Conservation (phyloP, 2,888 invertebrate species). For the Ariolimax columbianus region DNA sequence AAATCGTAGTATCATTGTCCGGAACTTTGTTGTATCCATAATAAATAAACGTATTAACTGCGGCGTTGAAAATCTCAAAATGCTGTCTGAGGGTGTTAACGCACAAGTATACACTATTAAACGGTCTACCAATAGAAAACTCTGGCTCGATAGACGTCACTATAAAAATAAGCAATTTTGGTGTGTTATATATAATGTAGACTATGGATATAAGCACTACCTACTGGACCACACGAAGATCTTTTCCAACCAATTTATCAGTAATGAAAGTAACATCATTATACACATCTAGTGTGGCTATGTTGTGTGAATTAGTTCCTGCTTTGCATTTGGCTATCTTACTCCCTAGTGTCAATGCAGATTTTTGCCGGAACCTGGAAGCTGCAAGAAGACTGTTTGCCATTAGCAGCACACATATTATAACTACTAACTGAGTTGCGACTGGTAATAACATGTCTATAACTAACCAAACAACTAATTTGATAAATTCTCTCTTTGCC, state of each 20-base stretch:
- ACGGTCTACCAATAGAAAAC: not conserved
- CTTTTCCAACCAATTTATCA: constrained; percentile 23
- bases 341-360: not conserved
- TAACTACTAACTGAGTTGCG: not conserved
- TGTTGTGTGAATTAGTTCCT: not conserved
- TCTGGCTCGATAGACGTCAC: not conserved
- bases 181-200: constrained; percentile 29
- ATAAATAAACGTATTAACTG: constrained; percentile 3
- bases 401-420: constrained; percentile 16
- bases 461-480: not conserved
- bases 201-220: constrained; percentile 13
- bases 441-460: not conserved
- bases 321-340: not conserved
- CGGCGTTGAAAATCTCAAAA: constrained; percentile 2
- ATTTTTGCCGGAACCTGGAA: constrained; percentile 8
- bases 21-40: constrained; percentile 10
- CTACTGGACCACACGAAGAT: constrained; percentile 15
- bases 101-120: not conserved
- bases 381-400: not conserved
- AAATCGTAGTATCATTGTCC: not conserved
- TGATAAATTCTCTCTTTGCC: not conserved
- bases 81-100: not conserved
- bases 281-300: no score
- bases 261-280: no score
- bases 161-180: not conserved